phyloP scores from a whole-genome alignment of 2,888 invertebrate genomes.

The Hirtodrosophila confusa region DNA sequence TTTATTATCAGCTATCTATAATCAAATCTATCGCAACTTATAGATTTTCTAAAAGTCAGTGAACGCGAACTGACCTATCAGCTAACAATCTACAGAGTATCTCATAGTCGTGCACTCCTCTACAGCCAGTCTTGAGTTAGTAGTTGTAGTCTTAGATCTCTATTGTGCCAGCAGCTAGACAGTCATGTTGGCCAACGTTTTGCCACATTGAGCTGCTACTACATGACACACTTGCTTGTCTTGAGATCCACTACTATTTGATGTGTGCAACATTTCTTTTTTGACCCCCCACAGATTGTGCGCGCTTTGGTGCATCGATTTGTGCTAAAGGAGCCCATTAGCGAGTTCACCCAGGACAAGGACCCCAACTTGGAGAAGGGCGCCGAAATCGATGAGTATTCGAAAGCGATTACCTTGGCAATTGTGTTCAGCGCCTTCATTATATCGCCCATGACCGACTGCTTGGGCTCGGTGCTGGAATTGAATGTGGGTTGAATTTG shows the following conservation, averaged over 20 bases:
- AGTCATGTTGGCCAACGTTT: constrained; percentile 12
- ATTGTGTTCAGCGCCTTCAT: constrained; percentile 89
- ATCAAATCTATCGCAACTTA: neutral
- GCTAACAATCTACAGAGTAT: neutral
- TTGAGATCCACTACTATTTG: constrained; percentile 10
- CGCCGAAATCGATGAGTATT: constrained; percentile 82
- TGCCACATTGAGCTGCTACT: constrained; percentile 30
- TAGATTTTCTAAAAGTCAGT: neutral
- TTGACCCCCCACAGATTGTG: constrained; percentile 76
- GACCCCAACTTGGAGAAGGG: constrained; percentile 84
- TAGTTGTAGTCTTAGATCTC: constrained; percentile 35
- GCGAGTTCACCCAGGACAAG: constrained; percentile 83
- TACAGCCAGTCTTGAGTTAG: constrained; percentile 23
- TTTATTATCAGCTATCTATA: neutral
- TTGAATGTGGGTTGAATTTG: constrained; percentile 87
- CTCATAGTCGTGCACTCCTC: neutral
- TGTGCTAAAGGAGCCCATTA: constrained; percentile 82
- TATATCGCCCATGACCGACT: constrained; percentile 92
- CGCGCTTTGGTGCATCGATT: constrained; percentile 83
- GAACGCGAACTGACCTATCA: no score
- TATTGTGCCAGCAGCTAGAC: constrained; percentile 37
- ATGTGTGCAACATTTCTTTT: constrained; percentile 8
- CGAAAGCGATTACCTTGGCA: constrained; percentile 84
- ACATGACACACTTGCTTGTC: constrained; percentile 31
- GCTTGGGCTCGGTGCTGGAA: constrained; percentile 92